A percentile compares a stretch with the other conserved stretches of the same genome.
Conservation (phyloP, 2,888 invertebrate genomes). For the Acleris sparsana region DNA sequence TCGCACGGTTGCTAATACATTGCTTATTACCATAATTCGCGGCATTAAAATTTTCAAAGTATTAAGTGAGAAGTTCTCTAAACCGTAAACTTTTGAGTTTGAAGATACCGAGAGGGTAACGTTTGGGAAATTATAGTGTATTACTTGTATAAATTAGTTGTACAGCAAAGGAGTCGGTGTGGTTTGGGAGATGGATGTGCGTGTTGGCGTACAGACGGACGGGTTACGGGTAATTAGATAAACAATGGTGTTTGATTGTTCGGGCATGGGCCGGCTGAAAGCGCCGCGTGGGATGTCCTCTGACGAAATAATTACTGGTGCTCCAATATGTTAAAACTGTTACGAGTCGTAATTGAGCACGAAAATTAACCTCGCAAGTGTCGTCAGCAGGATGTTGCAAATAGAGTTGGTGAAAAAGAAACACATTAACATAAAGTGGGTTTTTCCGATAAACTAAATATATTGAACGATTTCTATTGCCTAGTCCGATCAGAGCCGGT, state of each 20-base stretch:
- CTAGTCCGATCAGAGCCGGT: slow-evolving; percentile 16
- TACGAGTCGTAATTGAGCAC: too few relatives aligned
- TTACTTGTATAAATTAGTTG: slow-evolving; percentile 35
- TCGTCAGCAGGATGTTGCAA: too few relatives aligned
- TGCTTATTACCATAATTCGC: slow-evolving; percentile 77
- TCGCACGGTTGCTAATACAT: slow-evolving; percentile 72
- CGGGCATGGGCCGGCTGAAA: slow-evolving; percentile 54
- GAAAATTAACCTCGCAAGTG: too few relatives aligned
- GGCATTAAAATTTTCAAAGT: slow-evolving; percentile 53
- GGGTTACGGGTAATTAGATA: slow-evolving; percentile 65
- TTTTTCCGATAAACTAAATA: background rate
- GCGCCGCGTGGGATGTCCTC: slow-evolving; percentile 51
- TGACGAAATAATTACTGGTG: slow-evolving; percentile 28
- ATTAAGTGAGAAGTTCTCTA: slow-evolving; percentile 55
- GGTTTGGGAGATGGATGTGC: slow-evolving; percentile 53
- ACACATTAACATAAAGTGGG: background rate
- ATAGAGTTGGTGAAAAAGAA: too few relatives aligned
- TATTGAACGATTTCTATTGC: background rate
- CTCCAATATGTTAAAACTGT: background rate
- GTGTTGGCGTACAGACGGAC: slow-evolving; percentile 57
- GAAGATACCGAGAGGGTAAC: slow-evolving; percentile 59
- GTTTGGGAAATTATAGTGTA: slow-evolving; percentile 58
- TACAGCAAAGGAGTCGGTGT: slow-evolving; percentile 44
- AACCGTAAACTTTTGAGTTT: slow-evolving; percentile 49
- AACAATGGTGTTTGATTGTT: slow-evolving; percentile 69